Base-by-base conservation (phyloP, 2,888 invertebrate species). In the Taphrorychus bicolor region DNA sequence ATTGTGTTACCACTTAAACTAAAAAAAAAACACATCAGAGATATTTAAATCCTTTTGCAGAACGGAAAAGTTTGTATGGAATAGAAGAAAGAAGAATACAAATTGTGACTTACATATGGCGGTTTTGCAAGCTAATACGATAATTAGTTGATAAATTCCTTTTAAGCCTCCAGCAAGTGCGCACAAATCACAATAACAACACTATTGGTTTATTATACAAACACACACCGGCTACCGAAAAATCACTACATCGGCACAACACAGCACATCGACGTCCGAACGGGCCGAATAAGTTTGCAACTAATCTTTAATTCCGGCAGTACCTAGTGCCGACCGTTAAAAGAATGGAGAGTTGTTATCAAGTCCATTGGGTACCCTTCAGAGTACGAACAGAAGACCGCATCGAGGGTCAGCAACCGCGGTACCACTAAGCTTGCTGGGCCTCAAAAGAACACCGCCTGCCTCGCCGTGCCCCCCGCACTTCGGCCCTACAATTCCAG, bases 361-460 rank as follows among this genome's bases (percentile, higher is more conserved):
- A 57, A 58, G 69, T 58, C 57, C 61, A 65, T 53, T 60, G 61
- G 69, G 69, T 69, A 69, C 69, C 69, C 65, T 69, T 65, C 65
- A 54, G 53, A 58, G 59, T 58, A 53, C 58, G 48, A 65, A 48
- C 69, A 61, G 58, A 61, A 69, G 69, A 68, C 68, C 65, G 65
- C 65, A 41, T 59, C 65, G 70, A 75, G 75, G 76, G 76, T 76
- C 76, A 76, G 76, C 76, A 75, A 76, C 75, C 76, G 76, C 75
- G 75, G 76, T 76, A 76, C 75, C 74, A 74, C 75, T 73, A 73
- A 74, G 75, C 75, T 74, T 75, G 75, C 74, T 74, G 77, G 76
- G 77, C 77, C 76, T 77, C 77, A 76, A 77, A 77, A 76, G 72
- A 73, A 72, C 70, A 76, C 76, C 77, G 77, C 75, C 76, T 74